A percentile compares a stretch with the other conserved stretches of the same genome.
phyloP scores from a whole-genome alignment of 2,797 vertebrate genomes.

The Prionace glauca region DNA sequence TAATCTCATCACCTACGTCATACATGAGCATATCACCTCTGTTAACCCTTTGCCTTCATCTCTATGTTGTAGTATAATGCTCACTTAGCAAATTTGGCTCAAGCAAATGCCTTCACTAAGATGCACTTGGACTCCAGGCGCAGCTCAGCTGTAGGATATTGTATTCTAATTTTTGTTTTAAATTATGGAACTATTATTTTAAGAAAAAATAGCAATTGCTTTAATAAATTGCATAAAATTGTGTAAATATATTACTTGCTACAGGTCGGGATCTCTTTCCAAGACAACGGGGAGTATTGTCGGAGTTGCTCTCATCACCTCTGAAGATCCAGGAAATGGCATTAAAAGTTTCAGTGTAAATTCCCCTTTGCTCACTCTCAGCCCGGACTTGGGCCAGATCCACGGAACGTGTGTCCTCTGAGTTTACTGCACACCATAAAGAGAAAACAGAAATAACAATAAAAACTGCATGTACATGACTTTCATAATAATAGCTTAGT shows the following conservation, averaged over 20 bases:
- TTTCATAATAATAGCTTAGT: neutral
- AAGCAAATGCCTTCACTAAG: neutral
- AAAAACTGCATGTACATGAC: neutral
- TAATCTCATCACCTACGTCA: too few relatives aligned
- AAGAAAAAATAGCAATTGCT: neutral
- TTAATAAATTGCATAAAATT: neutral
- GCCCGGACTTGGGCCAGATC: conserved; percentile 55
- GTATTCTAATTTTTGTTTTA: neutral
- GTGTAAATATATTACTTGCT: conserved; percentile 61
- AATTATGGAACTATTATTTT: neutral
- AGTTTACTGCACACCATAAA: conserved; percentile 56
- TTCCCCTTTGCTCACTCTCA: conserved; percentile 69
- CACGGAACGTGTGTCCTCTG: conserved; percentile 66
- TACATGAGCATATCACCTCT: too few relatives aligned
- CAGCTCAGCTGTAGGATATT: neutral
- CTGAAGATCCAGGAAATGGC: conserved; percentile 81
- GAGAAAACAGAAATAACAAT: neutral
- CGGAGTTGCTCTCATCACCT: conserved; percentile 64
- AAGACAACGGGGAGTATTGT: conserved; percentile 60
- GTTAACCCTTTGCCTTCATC: too few relatives aligned
- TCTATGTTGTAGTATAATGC: too few relatives aligned
- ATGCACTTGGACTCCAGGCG: neutral
- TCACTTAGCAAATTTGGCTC: neutral
- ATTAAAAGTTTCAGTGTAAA: conserved; percentile 85
- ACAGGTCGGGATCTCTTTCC: conserved; percentile 62